Evolutionary conservation across 2,797 vertebrate genomes (phyloP), one percentile per base, ranked within the genome.

Genomic region (Pangasius mekongensis): DNA sequence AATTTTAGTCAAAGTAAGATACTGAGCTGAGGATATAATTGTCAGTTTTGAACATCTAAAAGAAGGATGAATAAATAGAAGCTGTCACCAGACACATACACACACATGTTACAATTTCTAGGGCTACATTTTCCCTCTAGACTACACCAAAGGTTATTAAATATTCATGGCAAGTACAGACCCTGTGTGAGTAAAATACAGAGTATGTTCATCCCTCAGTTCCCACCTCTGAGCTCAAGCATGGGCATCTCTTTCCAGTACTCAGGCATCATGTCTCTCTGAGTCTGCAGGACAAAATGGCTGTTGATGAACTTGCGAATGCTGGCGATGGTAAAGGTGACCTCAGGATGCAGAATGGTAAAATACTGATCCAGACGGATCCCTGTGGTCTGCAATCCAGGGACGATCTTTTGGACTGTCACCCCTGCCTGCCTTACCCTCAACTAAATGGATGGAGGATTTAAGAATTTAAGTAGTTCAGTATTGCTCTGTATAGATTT

Each of bases 351-450:
- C 39, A 95, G 13, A 1, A 97, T 93, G 49, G 90, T 93, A 91
- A 98, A 97, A 92, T 93, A 94, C 4, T 96, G 91, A 77, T 96
- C 93, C 89, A 96, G 67, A 7, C 10, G 89, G 88, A 92, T 91
- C 2, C 92, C 94, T 89, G 60, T 88, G 6, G 86, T 94, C 87
- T 93, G 93, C 52, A 96, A 94, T 80, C 94, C 95, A 9, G 94
- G 95, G 60, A 95, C 91, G 84, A 96, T 96, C 90, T 95, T 97
- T 91, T 97, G 95, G 89, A 97, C 94, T 86, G 96, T 97, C 84
- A 95, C 94, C 27, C 96, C 95, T 0, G 93, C 93, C 92, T 97
- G 95, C 66, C 92, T 96, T 14, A 97, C 93, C 89, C 86, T 94
- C 43, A 97, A 93, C 95, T 97, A 78, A 18, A 56, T 22, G n/a